A percentile compares a stretch with the other conserved stretches of the same genome.
These are phyloP conservation scores for Gerris lacustris DNA, from an alignment of 2,888 invertebrate genomes.

Conservation along the genomic window DNA sequence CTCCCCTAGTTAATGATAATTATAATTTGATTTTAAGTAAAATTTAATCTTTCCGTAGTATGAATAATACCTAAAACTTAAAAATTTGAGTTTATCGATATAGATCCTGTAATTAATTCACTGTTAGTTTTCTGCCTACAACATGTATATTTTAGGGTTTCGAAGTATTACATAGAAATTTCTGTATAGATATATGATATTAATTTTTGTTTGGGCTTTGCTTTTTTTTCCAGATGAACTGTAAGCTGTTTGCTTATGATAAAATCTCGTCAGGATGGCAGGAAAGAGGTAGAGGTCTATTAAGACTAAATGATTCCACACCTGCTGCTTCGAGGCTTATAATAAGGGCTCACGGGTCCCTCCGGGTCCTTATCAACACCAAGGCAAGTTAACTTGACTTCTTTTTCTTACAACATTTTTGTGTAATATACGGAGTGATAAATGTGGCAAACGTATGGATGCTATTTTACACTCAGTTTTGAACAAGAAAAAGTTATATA, in stretches of 20 bases:
- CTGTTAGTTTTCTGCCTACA: too few species aligned
- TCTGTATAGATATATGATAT: too few species aligned
- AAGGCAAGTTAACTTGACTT: slow-evolving; percentile 44
- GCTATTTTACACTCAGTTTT: too few species aligned
- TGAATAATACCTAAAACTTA: too few species aligned
- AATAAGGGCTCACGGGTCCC: slow-evolving; percentile 76
- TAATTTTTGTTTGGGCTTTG: background rate
- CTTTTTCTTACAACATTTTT: slow-evolving; percentile 6
- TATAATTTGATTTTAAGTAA: too few species aligned
- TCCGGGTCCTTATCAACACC: slow-evolving; percentile 81
- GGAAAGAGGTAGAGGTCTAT: slow-evolving; percentile 77
- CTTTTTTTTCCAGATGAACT: slow-evolving; percentile 48
- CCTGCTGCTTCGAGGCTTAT: slow-evolving; percentile 57
- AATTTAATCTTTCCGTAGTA: too few species aligned
- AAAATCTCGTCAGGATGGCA: slow-evolving; percentile 57
- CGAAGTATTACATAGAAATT: too few species aligned
- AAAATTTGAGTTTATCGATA: too few species aligned
- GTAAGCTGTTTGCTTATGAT: slow-evolving; percentile 83
- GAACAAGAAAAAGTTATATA: too few species aligned
- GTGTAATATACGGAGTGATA: background rate
- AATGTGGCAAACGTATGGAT: background rate
- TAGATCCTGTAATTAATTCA: too few species aligned
- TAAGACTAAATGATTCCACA: slow-evolving; percentile 65
- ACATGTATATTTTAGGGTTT: too few species aligned
- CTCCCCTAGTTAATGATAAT: too few species aligned